Conservation (phyloP, 1,140 invertebrate genomes). For the Sesamia nonagrioides region DNA sequence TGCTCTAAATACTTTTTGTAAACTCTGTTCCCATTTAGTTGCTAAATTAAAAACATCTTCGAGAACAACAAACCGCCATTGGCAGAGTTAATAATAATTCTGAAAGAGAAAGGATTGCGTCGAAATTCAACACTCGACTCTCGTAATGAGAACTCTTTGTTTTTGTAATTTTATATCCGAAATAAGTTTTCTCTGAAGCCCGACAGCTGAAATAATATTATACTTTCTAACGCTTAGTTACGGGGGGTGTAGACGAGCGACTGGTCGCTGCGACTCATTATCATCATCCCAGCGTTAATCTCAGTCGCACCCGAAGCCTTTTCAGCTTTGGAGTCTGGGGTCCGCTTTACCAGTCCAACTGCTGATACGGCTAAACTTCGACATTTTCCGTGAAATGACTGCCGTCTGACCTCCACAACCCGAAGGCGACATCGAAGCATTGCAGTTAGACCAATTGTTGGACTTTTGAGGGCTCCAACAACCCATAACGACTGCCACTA, state of each 20-base stretch:
- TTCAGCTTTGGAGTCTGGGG: no score
- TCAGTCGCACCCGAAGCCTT: no score
- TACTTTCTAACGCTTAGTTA: background rate
- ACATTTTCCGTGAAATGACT: no score
- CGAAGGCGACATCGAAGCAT: no score
- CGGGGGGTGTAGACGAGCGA: background rate
- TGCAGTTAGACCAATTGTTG: no score
- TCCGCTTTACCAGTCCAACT: no score
- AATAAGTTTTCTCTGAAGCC: conserved; percentile 36
- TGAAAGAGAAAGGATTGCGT: conserved; percentile 6
- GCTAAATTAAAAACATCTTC: background rate
- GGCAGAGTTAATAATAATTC: conserved; percentile 6
- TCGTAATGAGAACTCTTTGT: conserved; percentile 31
- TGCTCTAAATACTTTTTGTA: background rate
- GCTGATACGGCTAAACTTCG: no score
- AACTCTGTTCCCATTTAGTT: background rate
- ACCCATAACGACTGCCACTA: no score
- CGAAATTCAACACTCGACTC: conserved; percentile 20
- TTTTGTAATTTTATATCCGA: conserved; percentile 43
- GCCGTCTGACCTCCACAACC: no score
- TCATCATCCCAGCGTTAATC: no score
- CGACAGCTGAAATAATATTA: conserved; percentile 27
- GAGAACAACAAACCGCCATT: background rate
- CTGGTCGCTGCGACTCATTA: background rate
- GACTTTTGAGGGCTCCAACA: no score